Conservation (phyloP, 30 jellyfish, hydroid and myxozoan genomes). For the Hydractinia symbiolongicarpus region DNA sequence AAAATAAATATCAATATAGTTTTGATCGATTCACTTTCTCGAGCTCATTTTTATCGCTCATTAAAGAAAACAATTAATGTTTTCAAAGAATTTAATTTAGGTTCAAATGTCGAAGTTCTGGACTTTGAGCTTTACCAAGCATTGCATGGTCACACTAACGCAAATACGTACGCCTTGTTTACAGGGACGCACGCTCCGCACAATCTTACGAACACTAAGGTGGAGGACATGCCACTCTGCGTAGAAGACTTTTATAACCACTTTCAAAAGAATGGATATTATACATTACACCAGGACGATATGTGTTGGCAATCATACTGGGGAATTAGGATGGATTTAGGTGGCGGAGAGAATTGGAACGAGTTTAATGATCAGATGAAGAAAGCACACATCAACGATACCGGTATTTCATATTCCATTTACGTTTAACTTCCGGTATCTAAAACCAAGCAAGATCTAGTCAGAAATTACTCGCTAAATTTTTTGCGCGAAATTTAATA, state of each 20-base stretch:
- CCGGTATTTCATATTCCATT: constrained; percentile 47
- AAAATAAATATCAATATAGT: constrained; percentile 47
- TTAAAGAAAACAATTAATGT: constrained; percentile 40
- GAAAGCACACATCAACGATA: constrained; percentile 36
- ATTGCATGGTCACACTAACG: constrained; percentile 91
- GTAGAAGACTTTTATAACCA: constrained; percentile 20
- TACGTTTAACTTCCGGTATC: constrained; percentile 45
- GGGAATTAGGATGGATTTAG: constrained; percentile 85
- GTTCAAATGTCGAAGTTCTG: constrained; percentile 43
- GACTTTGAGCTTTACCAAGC: constrained; percentile 82
- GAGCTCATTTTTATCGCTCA: constrained; percentile 76
- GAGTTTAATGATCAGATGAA: constrained; percentile 30
- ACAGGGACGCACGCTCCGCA: constrained; percentile 71
- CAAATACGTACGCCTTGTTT: constrained; percentile 60
- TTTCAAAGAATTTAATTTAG: constrained; percentile 37
- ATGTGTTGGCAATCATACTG: constrained; percentile 83
- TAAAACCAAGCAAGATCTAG: too few species aligned
- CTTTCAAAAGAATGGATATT: constrained; percentile 52
- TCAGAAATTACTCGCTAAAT: too few species aligned
- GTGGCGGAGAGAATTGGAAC: constrained; percentile 50
- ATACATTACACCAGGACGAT: constrained; percentile 75
- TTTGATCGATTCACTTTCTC: constrained; percentile 74
- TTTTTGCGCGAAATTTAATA: too few species aligned
- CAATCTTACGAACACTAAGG: constrained; percentile 38
- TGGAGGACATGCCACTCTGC: constrained; percentile 44